Conservation (phyloP, 2,113 vertebrate genomes). For the Tragelaphus buxtoni region DNA sequence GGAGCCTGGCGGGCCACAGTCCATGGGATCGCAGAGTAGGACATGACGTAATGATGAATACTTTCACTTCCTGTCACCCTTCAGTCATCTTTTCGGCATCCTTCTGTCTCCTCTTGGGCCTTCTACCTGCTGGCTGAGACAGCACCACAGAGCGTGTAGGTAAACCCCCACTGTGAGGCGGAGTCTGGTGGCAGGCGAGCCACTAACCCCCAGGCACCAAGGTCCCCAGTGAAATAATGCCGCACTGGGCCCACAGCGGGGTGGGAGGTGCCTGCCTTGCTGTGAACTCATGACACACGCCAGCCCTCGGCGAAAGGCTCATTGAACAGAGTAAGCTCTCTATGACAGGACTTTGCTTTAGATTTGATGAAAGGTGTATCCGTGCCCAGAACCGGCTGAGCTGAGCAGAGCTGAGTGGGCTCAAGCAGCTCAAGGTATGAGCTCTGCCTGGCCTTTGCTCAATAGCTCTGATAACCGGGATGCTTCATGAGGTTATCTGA, state of each 20-base stretch:
- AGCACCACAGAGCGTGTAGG: not conserved
- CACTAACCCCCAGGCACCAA: accelerated
- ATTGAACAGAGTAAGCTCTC: not conserved
- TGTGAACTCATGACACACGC: not conserved
- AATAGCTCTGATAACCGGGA: not conserved
- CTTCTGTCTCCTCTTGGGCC: not conserved
- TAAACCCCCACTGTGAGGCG: not conserved
- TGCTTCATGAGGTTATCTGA: not conserved
- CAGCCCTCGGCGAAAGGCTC: not conserved
- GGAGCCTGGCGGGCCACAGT: not conserved
- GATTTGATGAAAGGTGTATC: not conserved
- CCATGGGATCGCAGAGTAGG: not conserved
- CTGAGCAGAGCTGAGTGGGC: not conserved
- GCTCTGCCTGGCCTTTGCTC: not conserved
- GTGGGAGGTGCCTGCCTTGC: accelerated
- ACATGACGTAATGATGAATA: accelerated
- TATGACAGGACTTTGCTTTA: not conserved
- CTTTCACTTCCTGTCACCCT: not conserved
- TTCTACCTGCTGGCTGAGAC: not conserved
- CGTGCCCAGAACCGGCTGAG: not conserved
- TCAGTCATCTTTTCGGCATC: not conserved
- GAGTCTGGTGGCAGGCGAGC: not conserved
- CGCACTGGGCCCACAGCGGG: not conserved
- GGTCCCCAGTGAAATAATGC: not conserved
- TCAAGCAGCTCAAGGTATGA: not conserved